Conservation (phyloP, 2,113 vertebrate genomes). For the Megaceryle maxima region DNA sequence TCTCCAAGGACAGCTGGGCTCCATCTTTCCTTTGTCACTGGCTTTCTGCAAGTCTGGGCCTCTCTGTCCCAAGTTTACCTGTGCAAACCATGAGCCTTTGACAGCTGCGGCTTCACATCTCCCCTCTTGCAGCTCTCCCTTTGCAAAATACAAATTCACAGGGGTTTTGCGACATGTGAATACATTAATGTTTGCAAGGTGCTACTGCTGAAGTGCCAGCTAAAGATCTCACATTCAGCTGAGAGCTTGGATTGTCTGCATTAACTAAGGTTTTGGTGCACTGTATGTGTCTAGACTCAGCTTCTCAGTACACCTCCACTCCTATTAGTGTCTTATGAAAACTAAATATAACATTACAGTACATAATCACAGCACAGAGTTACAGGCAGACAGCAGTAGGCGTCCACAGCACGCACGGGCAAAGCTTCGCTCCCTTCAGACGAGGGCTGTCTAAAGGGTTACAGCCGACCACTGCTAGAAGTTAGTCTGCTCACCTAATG, state of each 20-base stretch:
- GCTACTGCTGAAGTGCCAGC: background rate
- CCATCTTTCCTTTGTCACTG: accelerated
- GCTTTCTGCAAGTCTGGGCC: background rate
- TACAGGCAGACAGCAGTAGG: constrained; percentile 10
- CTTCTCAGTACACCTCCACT: constrained; percentile 46
- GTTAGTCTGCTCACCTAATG: background rate
- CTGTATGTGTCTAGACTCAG: constrained; percentile 22
- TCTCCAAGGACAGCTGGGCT: background rate
- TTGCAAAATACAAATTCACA: background rate
- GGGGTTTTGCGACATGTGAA: background rate
- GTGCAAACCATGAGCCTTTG: background rate
- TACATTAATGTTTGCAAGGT: background rate
- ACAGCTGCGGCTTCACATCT: background rate
- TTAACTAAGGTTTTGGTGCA: constrained; percentile 27
- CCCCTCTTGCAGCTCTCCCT: background rate
- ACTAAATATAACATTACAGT: constrained; percentile 34
- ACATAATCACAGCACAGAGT: constrained; percentile 3
- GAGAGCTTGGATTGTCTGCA: background rate
- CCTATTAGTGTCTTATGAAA: constrained; percentile 44
- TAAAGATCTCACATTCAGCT: background rate
- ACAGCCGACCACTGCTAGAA: background rate
- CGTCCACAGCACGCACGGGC: background rate
- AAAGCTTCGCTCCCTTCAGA: background rate
- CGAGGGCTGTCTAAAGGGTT: background rate
- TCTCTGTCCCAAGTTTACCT: background rate